Evolutionary conservation across 2,888 invertebrate species (phyloP), one percentile per base, ranked within the genome.

Genomic region (Meganola albula): DNA sequence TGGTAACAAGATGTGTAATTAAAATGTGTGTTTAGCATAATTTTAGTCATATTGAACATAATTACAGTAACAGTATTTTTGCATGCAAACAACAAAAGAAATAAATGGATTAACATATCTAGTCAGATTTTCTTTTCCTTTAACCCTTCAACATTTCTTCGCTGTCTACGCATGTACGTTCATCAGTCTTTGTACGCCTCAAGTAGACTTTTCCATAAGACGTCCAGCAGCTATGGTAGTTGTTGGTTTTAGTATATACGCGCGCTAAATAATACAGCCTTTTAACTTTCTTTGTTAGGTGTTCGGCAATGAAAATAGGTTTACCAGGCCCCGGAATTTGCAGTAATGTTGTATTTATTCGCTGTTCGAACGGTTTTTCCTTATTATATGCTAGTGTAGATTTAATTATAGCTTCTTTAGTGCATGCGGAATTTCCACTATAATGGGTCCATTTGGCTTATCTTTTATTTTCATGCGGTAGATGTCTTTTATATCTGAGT

Each of bases 201-300:
- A 28, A 2, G 29, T 23, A 29, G 7, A 28, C 33, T 24, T 24
- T 33, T 8, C 33, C 33, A 16, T 26, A 27, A 1, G 32, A 32
- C 7, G 32, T 32, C 32, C 32, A 32, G 21, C 32, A 32, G 22
- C 22, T 21, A 2, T 26, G 16, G 16, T 24, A 33, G 9, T 27
- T 24, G 12, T 27, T 10, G 1, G 1, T 16, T 8, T 33, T 33
- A 3, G 27, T 24, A 27, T 14, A 32, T 11, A 14, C 3, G 26
- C 32, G 13, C 1, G 27, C 12, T 7, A 28, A 21, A 7, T 28
- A 28, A 21, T 28, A 13, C 1, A 28, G 27, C 1, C 21, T 26
- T 21, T 24, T 32, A 3, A 4, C 12, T 22, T 22, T 32, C 10
- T 32, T 32, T 8, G 31, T 32, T 22, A 32, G 8, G 1, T 21